Conservation (phyloP, 2,797 vertebrate genomes). For the Sphenodon punctatus region DNA sequence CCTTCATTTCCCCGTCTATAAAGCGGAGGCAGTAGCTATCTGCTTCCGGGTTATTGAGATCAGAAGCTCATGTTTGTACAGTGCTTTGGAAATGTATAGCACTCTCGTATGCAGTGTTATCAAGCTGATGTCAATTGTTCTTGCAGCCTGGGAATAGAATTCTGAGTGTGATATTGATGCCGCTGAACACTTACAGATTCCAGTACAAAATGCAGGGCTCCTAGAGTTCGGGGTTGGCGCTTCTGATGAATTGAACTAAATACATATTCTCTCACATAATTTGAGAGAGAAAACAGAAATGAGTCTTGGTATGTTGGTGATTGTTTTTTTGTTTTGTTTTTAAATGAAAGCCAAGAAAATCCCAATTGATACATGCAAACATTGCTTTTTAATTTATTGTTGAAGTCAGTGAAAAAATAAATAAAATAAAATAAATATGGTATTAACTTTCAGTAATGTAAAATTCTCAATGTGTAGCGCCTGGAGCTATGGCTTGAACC, state of each 20-base stretch:
- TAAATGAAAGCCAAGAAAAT: constrained; percentile 55
- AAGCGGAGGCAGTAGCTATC: background rate
- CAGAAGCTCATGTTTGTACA: constrained; percentile 11
- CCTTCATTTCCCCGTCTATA: background rate
- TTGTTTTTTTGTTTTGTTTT: constrained; percentile 46
- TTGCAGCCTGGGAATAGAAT: constrained; percentile 18
- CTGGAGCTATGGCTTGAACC: constrained; percentile 51
- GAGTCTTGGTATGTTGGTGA: constrained; percentile 24
- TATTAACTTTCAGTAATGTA: constrained; percentile 58
- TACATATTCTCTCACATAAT: constrained; percentile 42
- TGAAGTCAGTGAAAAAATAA: constrained; percentile 57
- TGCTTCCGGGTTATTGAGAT: background rate
- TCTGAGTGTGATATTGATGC: constrained; percentile 27
- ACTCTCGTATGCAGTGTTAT: background rate
- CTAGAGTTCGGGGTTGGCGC: constrained; percentile 39
- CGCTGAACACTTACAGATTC: constrained; percentile 47
- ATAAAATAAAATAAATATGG: no score
- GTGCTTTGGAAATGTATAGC: background rate
- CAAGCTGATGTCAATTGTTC: background rate
- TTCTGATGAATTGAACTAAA: constrained; percentile 62
- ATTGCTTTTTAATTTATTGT: constrained; percentile 58
- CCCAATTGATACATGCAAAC: constrained; percentile 40
- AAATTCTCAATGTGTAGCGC: constrained; percentile 33
- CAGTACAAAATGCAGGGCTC: background rate
- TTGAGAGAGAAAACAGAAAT: constrained; percentile 27